Conservation (phyloP, 2,888 invertebrate species). For the Glyphotaelius pellucidus region DNA sequence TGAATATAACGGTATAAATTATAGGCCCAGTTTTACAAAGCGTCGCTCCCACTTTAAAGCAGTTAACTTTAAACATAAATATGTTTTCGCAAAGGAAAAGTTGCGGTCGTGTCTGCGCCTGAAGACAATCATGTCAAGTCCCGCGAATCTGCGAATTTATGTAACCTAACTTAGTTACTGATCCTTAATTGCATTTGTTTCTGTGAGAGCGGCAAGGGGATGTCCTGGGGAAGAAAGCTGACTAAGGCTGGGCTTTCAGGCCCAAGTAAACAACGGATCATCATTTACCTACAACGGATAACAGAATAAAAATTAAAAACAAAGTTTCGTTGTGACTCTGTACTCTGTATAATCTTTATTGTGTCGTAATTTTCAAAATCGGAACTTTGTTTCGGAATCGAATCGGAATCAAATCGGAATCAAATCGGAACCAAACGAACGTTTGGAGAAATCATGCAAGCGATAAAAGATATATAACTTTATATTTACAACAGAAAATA, state of each 20-base stretch:
- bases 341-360: too few species aligned
- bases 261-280: background rate
- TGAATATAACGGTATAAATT: background rate
- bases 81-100: background rate
- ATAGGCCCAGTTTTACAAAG: background rate
- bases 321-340: too few species aligned
- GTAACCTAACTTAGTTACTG: constrained; percentile 24
- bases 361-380: too few species aligned
- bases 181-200: constrained; percentile 32
- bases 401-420: too few species aligned
- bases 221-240: background rate
- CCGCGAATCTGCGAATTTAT: constrained; percentile 19
- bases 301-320: background rate
- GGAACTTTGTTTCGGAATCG: too few species aligned
- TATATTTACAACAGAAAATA: too few species aligned
- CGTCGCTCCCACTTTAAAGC: background rate
- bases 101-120: background rate
- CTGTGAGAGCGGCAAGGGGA: background rate
- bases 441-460: too few species aligned
- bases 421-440: too few species aligned
- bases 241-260: background rate
- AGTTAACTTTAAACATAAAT: constrained; percentile 2
- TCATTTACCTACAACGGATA: background rate
- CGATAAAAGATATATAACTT: too few species aligned
- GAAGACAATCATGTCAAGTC: constrained; percentile 9